phyloP scores from a whole-genome alignment of 2,113 vertebrate species.

The Syngnathoides biaculeatus region DNA sequence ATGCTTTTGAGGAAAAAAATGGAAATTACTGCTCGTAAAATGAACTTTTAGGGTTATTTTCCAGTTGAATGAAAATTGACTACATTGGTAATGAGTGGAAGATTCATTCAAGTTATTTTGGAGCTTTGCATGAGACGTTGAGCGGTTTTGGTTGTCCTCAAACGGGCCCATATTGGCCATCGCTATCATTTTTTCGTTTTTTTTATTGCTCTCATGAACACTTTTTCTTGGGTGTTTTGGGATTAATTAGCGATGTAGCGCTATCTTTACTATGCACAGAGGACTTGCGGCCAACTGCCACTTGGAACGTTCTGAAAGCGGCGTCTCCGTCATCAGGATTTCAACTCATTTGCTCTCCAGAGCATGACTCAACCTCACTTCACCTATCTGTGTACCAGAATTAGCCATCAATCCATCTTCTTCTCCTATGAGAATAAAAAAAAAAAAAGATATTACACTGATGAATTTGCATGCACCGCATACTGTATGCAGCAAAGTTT shows the following conservation, averaged over 20 bases:
- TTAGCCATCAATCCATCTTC: not conserved
- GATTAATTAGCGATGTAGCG: conserved; percentile 58
- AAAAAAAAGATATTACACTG: not conserved
- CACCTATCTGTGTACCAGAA: not conserved
- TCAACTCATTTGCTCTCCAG: conserved; percentile 42
- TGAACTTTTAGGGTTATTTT: not conserved
- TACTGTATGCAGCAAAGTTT: conserved; percentile 1
- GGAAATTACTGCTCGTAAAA: not conserved
- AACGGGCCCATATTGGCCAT: conserved; percentile 34
- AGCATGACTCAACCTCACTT: conserved; percentile 31
- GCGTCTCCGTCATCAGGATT: conserved; percentile 32
- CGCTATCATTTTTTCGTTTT: conserved; percentile 32
- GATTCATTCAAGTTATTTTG: conserved; percentile 17
- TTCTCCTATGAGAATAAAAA: not conserved
- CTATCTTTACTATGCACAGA: conserved; percentile 52
- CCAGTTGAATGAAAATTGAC: not conserved
- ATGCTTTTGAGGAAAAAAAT: not conserved
- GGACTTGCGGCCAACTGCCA: conserved; percentile 52
- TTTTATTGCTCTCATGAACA: conserved; percentile 37
- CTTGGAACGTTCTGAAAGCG: conserved; percentile 44
- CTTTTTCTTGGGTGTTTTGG: conserved; percentile 48
- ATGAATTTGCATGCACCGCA: not conserved
- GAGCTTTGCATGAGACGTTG: conserved; percentile 12
- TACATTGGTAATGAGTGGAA: conserved; percentile 1
- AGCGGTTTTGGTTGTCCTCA: conserved; percentile 10